phyloP scores from a whole-genome alignment of 2,113 vertebrate species.

The Orthonyx spaldingii region DNA sequence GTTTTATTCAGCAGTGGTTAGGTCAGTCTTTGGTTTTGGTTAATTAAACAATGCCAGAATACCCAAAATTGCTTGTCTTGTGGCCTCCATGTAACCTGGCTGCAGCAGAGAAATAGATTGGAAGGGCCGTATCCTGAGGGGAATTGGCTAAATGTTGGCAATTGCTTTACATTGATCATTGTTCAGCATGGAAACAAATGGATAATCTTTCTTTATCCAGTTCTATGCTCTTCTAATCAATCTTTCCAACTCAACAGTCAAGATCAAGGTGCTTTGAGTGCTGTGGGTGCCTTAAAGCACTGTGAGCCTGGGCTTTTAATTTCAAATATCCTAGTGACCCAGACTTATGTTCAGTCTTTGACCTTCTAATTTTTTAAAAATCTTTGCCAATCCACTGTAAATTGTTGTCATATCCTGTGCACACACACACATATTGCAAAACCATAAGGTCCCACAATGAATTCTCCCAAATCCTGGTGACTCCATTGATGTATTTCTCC shows the following conservation, averaged over 20 bases:
- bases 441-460: not conserved
- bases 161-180: not conserved
- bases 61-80: not conserved
- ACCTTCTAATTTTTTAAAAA: not conserved
- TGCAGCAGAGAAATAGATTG: not conserved
- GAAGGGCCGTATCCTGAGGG: not conserved
- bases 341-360: not conserved
- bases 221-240: not conserved
- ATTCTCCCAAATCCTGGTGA: not conserved
- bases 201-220: not conserved
- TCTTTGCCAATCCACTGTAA: not conserved
- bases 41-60: not conserved
- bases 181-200: not conserved
- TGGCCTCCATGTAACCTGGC: not conserved
- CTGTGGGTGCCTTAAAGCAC: not conserved
- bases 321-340: not conserved
- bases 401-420: not conserved
- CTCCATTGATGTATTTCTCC: not conserved
- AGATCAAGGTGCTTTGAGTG: not conserved
- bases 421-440: not conserved
- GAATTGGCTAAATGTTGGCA: not conserved
- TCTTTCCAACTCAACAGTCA: not conserved
- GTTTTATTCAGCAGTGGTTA: conserved; percentile 24
- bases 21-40: not conserved
- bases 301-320: not conserved